Evolutionary conservation across 2,888 invertebrate species (phyloP), one percentile per base, ranked within the genome.

Genomic region (Drosophila niveifrons): DNA sequence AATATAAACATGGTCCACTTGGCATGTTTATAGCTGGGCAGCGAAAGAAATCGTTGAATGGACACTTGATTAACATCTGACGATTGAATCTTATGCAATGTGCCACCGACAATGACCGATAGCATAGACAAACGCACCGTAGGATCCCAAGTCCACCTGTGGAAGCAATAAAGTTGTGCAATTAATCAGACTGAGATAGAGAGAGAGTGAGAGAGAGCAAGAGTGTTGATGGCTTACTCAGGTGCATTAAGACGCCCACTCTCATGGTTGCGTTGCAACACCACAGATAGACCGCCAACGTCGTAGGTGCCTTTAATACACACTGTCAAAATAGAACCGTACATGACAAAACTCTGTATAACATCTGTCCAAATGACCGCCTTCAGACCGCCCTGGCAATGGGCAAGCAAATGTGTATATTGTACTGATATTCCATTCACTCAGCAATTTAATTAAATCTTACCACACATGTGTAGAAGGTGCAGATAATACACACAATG

Each of bases 381-480:
- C 92, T 95, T 96, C 44, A 96, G 92, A 56, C 96, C 96, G 82
- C 96, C 96, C 96, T 96, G 77, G 9, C 71, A 74, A 36, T 7
- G 6, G 6, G 23, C 13, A 15, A 15, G 3, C 10, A 11, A 15
- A 28, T 46, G 9, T 28, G 2, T 44, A 39, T 44, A 39, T 44
- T 7, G n/a, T 13, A 13, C 13, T 46, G n/a, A 36, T 31, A 31
- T 9, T 56, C 1, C 3, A 29, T 9, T 13, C 3, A 4, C n/a
- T 23, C 23, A 29, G 36, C 6, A 34, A 66, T 57, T 64, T 53
- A 69, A 83, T 89, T 72, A 58, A 69, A 50, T 41, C 89, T 96
- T 96, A 93, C 97, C 97, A 78, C 97, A 68, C 97, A 96, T 0
- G 98, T 98, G 92, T 98, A 98, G 93, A 98, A 97, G 78, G 97